Base-by-base conservation (phyloP, 2,113 vertebrate genomes). In the Heloderma charlesbogerti region DNA sequence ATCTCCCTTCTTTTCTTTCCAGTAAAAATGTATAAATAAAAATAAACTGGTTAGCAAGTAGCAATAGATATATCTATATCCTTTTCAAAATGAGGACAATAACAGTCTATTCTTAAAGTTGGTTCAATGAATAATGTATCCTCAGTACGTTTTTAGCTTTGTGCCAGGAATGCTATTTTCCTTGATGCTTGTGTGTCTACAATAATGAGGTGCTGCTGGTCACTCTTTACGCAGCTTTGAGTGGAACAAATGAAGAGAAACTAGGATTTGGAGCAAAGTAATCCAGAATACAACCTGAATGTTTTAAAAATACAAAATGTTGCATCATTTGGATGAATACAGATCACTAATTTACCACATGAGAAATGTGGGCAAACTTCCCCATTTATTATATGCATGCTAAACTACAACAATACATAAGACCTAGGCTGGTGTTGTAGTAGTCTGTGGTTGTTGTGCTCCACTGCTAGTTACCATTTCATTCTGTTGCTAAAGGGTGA, bases 111-210 rank as follows among this genome's bases (percentile, higher is more conserved):
- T 96, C 84, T 84, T 89, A 93, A 94, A 93, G 45, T 37, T 92
- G 94, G 84, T 87, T 92, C 20, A 0, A 93, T 97, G 95, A 97
- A 96, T 97, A 97, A 96, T 91, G 92, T 87, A 95, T 96, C 95
- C 93, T 90, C 83, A 22, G n/a, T 2, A 74, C 95, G 94, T 96
- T 96, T 93, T 88, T 87, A 92, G 95, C 40, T 91, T 94, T 43
- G 60, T 87, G 88, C 92, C 94, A 87, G 37, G 91, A 96, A 96
- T 77, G 85, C 92, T 95, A 82, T 94, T 96, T 94, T 96, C 94
- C 93, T 91, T 91, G 92, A 84, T 83, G 69, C 27, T 74, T 57
- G 16, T 89, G 1, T 27, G 25, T 34, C 29, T 82, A 91, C 82
- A 91, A 89, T 72, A 79, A 97, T 34, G 93, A 91, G 96, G 95